These are phyloP conservation scores for Thalassaphorura encarpata DNA, from an alignment of 1,140 invertebrate genomes.

Conservation along the genomic window DNA sequence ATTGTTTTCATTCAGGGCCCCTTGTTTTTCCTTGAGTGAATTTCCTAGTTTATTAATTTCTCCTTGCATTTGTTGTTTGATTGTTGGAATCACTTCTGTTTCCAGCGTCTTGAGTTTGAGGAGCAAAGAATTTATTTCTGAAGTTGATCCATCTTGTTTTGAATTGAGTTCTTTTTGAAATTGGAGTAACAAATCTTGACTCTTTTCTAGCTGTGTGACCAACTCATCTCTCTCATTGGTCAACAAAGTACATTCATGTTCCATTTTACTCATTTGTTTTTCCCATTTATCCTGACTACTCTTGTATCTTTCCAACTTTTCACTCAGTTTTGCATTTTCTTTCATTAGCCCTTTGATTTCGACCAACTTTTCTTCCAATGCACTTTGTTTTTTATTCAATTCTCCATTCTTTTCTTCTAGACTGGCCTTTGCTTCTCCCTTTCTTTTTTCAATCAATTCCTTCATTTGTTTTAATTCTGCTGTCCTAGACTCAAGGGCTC, in stretches of 20 bases:
- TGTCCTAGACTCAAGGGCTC: background rate
- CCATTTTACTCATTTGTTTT: slow-evolving; percentile 56
- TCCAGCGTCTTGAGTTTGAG: background rate
- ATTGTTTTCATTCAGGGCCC: background rate
- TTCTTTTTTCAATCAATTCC: slow-evolving; percentile 1
- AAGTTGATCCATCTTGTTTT: slow-evolving; percentile 2
- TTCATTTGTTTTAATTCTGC: background rate
- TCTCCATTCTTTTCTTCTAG: background rate
- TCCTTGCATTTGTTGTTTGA: slow-evolving; percentile 5
- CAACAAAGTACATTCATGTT: slow-evolving; percentile 71
- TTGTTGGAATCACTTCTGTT: background rate
- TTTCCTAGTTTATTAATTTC: slow-evolving; percentile 1
- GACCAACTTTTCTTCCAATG: slow-evolving; percentile 17
- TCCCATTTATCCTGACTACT: slow-evolving; percentile 69
- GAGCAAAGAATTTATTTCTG: slow-evolving; percentile 10
- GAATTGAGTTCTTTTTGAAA: slow-evolving; percentile 71
- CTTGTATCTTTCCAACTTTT: slow-evolving; percentile 42
- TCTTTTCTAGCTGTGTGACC: slow-evolving; percentile 78
- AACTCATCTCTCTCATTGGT: slow-evolving; percentile 75
- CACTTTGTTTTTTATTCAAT: slow-evolving; percentile 19
- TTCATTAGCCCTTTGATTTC: slow-evolving; percentile 15
- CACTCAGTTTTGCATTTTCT: slow-evolving; percentile 17
- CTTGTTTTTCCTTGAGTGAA: background rate
- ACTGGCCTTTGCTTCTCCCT: background rate
- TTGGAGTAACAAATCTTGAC: slow-evolving; percentile 81